Percentiles rank a stretch among this genome's conserved stretches.
Evolutionary conservation across 2,888 invertebrate genomes (phyloP).

Genomic region (Heterodera filipjevi): DNA sequence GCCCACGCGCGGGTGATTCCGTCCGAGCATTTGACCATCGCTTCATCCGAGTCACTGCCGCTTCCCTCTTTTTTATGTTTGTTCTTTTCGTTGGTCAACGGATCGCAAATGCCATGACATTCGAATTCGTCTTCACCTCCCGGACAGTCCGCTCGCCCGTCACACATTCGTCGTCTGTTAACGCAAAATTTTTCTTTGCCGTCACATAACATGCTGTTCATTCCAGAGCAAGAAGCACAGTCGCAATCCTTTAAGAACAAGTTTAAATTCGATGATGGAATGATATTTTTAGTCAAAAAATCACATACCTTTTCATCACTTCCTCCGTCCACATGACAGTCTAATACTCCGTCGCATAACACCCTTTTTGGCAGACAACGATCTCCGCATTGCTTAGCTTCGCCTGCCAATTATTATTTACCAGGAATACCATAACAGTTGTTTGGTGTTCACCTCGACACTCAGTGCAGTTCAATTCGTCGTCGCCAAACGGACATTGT

Average conservation of each 20-base stretch:
- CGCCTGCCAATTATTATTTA: neutral
- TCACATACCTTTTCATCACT: constrained; percentile 46
- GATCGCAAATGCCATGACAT: constrained; percentile 55
- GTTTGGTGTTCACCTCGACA: constrained; percentile 31
- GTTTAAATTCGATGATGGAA: neutral
- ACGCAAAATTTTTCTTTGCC: constrained; percentile 51
- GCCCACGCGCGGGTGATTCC: constrained; percentile 38
- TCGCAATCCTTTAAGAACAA: constrained; percentile 50
- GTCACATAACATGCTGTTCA: constrained; percentile 48
- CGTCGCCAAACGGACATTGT: constrained; percentile 57
- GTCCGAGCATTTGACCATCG: constrained; percentile 32
- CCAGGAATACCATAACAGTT: neutral
- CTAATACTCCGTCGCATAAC: constrained; percentile 53
- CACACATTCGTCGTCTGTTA: constrained; percentile 48
- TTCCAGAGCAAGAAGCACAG: constrained; percentile 53
- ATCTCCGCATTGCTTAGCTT: constrained; percentile 11
- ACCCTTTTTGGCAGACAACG: constrained; percentile 41
- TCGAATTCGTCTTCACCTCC: constrained; percentile 53
- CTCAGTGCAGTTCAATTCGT: constrained; percentile 53
- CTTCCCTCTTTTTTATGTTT: neutral
- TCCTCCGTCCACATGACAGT: constrained; percentile 48
- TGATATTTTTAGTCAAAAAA: neutral
- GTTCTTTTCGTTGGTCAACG: neutral
- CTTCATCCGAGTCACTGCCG: neutral
- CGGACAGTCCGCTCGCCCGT: constrained; percentile 52